Base-by-base conservation (phyloP, 2,888 invertebrate species). In the Anthrax anthrax region DNA sequence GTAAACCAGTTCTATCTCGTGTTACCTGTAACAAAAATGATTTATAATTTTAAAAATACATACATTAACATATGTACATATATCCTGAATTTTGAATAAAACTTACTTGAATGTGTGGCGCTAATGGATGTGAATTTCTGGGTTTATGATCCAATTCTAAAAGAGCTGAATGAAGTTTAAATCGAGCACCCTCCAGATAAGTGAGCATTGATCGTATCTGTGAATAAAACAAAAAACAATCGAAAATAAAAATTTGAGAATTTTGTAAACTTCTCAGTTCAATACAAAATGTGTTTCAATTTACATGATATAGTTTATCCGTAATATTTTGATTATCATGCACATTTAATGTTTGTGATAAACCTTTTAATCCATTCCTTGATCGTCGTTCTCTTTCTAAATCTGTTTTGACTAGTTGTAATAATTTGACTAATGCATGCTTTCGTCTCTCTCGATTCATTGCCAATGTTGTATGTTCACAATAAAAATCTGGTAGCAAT, bases 121-220 rank as follows among this genome's bases (percentile, higher is more conserved):
- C 80, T 49, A 92, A 71, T 0, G 89, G 87, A 70, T 91, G 90
- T 45, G 81, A 80, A 13, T 77, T 77, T 50, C 83, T 75, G 18
- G 84, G 78, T 52, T 83, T 74, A 55, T 81, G 83, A 60, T 91
- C 90, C 51, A 92, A 64, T 61, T 89, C 89, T 46, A 83, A 79
- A 43, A 94, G 67, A 27, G 84, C 84, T 43, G 82, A 80, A 47
- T 87, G 83, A 40, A 94, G 79, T 70, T 95, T 94, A 63, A 83
- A 86, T 55, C 87, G 78, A 13, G 89, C 82, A 4, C 91, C 94
- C 67, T 94, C 94, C 59, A 94, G 70, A 63, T 91, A 94, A 14
- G 89, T 84, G 54, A 92, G 71, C 86, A 91, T 91, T 18, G 90
- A 87, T 60, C 85, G 81, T 76, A 92, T 89, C 92, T 94, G 37